Evolutionary conservation across 2,888 invertebrate species (phyloP).

Genomic region (Syritta pipiens): DNA sequence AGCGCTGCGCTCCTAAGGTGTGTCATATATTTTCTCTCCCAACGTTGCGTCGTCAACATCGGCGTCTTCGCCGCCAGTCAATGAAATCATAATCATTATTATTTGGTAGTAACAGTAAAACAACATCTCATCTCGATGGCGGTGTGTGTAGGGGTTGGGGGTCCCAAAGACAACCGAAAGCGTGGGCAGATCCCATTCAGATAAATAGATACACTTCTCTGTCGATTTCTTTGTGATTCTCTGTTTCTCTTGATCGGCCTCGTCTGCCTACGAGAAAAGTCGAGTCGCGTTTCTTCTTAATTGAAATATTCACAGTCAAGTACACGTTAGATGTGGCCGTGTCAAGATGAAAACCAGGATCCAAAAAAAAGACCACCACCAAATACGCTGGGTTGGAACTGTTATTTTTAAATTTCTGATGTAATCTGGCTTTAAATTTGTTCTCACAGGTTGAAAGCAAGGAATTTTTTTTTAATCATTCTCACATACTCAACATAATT

Average conservation of each 20-base stretch:
- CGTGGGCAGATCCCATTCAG: conserved; percentile 59
- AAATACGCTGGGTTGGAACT: conserved; percentile 30
- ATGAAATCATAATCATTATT: conserved; percentile 64
- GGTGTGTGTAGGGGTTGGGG: conserved; percentile 58
- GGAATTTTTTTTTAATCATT: conserved; percentile 44
- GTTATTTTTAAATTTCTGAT: conserved; percentile 59
- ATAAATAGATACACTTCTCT: conserved; percentile 2
- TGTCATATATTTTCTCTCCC: conserved; percentile 44
- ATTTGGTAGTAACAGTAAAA: conserved; percentile 60
- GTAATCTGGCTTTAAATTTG: conserved; percentile 45
- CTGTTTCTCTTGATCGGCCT: conserved; percentile 18
- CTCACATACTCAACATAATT: conserved; percentile 59
- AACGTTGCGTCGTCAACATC: conserved; percentile 12
- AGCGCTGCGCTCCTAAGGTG: conserved; percentile 55
- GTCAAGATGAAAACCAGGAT: conserved; percentile 21
- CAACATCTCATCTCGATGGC: conserved; percentile 40
- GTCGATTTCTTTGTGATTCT: conserved; percentile 23
- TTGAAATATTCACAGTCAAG: conserved; percentile 48
- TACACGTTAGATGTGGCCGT: conserved; percentile 15
- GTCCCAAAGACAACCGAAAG: conserved; percentile 24
- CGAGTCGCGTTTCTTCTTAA: conserved; percentile 12
- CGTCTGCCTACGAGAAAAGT: conserved; percentile 2
- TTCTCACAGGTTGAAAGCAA: conserved; percentile 35
- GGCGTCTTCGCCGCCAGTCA: conserved; percentile 1
- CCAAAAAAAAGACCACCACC: conserved; percentile 36